Percentiles rank a stretch among this genome's conserved stretches.
These are phyloP conservation scores for Coendou prehensilis DNA, from an alignment of 2,797 vertebrate genomes.

Conservation along the genomic window DNA sequence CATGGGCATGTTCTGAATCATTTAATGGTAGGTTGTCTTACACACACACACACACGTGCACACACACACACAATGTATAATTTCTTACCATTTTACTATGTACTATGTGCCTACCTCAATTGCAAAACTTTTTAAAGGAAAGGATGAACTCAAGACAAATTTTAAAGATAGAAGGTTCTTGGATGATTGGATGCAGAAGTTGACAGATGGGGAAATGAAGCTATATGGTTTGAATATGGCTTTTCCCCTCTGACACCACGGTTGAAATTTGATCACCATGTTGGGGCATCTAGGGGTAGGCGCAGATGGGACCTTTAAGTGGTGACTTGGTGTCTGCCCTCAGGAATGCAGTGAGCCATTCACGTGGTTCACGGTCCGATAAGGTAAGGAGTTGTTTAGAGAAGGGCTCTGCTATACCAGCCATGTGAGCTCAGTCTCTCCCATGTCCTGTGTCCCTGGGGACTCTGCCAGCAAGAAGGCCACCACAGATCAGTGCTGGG, in stretches of 20 bases:
- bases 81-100: background rate
- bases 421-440: too few relatives aligned
- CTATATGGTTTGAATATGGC: background rate
- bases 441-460: background rate
- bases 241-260: background rate
- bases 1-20: background rate
- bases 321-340: background rate
- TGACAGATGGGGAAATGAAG: background rate
- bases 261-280: background rate
- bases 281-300: background rate
- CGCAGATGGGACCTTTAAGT: background rate
- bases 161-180: background rate
- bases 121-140: background rate
- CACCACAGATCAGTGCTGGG: background rate
- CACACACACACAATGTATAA: background rate
- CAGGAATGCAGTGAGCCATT: background rate
- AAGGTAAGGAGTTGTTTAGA: too few relatives aligned
- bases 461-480: background rate
- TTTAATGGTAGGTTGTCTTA: background rate
- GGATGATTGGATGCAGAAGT: background rate
- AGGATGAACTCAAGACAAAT: background rate
- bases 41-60: too few relatives aligned
- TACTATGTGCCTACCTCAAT: background rate
- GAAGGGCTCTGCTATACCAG: background rate
- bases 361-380: background rate